These are phyloP conservation scores for Polylopha cassiicola DNA, from an alignment of 2,888 invertebrate species.

Conservation along the genomic window DNA sequence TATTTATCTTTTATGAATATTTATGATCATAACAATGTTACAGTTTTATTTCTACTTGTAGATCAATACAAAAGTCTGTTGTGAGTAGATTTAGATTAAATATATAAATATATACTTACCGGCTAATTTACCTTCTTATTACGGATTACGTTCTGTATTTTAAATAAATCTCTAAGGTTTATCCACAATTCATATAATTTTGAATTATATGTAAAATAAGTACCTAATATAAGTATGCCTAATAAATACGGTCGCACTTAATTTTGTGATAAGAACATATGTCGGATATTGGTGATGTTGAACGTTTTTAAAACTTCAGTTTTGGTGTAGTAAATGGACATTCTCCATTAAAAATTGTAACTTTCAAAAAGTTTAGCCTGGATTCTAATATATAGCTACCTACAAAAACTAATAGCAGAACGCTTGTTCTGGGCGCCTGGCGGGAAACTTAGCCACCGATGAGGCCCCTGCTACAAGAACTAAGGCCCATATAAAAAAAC, in stretches of 20 bases:
- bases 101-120: neutral
- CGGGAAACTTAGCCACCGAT: no score
- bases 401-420: slow-evolving; percentile 20
- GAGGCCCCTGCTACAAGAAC: neutral
- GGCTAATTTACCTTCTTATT: slow-evolving; percentile 7
- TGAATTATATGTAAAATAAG: slow-evolving; percentile 4
- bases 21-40: no score
- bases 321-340: slow-evolving; percentile 41
- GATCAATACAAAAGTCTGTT: slow-evolving; percentile 23
- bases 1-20: no score
- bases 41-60: no score
- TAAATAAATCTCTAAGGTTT: slow-evolving; percentile 12
- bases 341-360: slow-evolving; percentile 52
- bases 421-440: slow-evolving; percentile 15
- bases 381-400: slow-evolving; percentile 24
- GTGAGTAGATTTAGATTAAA: slow-evolving; percentile 28
- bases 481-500: neutral
- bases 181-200: slow-evolving; percentile 2
- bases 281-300: slow-evolving; percentile 33
- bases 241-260: no score
- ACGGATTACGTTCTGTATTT: slow-evolving; percentile 21
- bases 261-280: slow-evolving; percentile 7
- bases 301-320: slow-evolving; percentile 34
- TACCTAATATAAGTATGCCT: slow-evolving; percentile 10
- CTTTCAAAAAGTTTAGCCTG: slow-evolving; percentile 56